Evolutionary conservation across 2,888 invertebrate species (phyloP), one percentile per base, ranked within the genome.

Genomic region (Pinctada fucata): DNA sequence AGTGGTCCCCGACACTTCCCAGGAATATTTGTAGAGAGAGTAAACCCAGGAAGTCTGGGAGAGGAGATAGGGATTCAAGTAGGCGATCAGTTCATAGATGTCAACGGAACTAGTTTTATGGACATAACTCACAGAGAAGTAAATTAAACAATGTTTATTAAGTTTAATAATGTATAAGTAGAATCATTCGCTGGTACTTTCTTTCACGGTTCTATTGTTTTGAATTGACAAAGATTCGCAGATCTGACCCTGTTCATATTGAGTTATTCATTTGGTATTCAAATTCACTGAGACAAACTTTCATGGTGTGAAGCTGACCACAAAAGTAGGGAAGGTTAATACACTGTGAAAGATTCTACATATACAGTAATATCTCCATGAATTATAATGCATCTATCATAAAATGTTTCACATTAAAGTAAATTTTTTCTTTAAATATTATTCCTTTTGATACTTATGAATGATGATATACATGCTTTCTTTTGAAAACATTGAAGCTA

Each of bases 41-140:
- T 97, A 75, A 95, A 97, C 91, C 96, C 96, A 85, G 96, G 96
- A 49, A 97, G 97, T 68, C 95, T 97, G 78, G 97, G 97, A 0
- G 94, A 96, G 71, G 96, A 97, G 88, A 96, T 97, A 1, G 97
- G 97, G 0, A 93, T 98, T 16, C 94, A 96, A 88, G 96, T 97
- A 0, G 97, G 97, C 4, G 98, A 98, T 92, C 97, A 97, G 93
- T 96, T 98, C 83, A 92, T 97, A 75, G 95, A 96, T 86, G 97
- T 97, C 92, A 98, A 98, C 91, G 97, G 96, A 81, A 93, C 93
- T 85, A 93, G 91, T 84, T 94, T 93, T 89, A 92, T 89, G 78
- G 96, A 96, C 92, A 95, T 96, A 84, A 94, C 95, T 52, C 97
- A 97, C 91, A 95, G 95, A 88, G 96, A 97, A 94, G 96, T 95